Base-by-base conservation (phyloP, 35 echinoderm and acorn worm genomes). In the Patiria miniata region DNA sequence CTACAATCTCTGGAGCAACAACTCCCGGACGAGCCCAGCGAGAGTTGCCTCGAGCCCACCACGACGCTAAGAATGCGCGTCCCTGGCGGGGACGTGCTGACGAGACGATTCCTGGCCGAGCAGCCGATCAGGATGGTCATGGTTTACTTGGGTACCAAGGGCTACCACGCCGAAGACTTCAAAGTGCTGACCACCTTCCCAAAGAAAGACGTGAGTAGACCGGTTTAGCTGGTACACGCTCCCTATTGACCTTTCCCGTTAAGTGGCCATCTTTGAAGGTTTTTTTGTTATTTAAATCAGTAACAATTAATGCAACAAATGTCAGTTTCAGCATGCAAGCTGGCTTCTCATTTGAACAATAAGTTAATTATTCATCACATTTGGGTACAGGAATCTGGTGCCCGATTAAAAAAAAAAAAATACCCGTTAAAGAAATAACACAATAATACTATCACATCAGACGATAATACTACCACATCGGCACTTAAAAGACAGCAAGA, bases 101-200 rank as follows among this genome's bases (percentile, higher is more conserved):
- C 86, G 23, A 78, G 95, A 79, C 79, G 91, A 16, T 97, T 97
- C 83, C 51, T 94, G 40, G 95, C 92, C 17, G 39, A 77, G 6
- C 79, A 91, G 51, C 68, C 51, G 8, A 52, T 97, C 77, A 68
- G 91, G 57, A 97, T 91, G 85, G 68, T 94, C 22, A 33, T 97
- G 21, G 79, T 83, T 37, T 97, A 81, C 54, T 42, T 97, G 28
- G 95, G 91, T 8, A 93, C 95, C 12, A 87, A 94, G 52, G 95
- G 95, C 8, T 97, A 88, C 77, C 89, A 91, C 22, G 40, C 92
- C 34, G 92, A 97, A 19, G 68, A 87, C 1, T 85, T 94, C 78
- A 97, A 97, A 85, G 85, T 97, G 7, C 85, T 97, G 16, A 97
- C 95, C 0, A 97, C 88, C 12, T 97, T 78, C 51, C 95, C 95